Percentiles rank a stretch among this genome's conserved stretches.
Evolutionary conservation across 2,888 invertebrate genomes (phyloP).

Genomic region (Glyphotaelius pellucidus): DNA sequence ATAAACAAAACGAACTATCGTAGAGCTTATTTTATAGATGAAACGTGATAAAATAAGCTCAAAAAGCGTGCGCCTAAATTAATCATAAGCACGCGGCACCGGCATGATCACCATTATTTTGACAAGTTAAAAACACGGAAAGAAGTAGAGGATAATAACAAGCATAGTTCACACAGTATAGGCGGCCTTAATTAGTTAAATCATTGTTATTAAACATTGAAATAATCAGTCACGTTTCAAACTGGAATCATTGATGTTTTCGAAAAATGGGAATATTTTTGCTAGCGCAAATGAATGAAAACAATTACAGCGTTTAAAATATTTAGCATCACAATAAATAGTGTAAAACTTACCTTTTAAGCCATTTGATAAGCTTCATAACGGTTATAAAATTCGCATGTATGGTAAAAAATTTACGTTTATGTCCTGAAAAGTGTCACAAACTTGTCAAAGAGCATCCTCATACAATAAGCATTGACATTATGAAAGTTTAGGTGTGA

Average conservation of each 20-base stretch:
- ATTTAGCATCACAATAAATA: neutral
- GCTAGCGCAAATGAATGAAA: neutral
- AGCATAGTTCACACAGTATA: neutral
- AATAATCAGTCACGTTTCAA: neutral
- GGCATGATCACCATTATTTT: neutral
- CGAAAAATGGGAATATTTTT: neutral
- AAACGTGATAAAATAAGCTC: neutral
- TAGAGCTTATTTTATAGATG: neutral
- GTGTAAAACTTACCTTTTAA: conserved; percentile 43
- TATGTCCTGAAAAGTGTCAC: neutral
- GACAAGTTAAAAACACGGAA: neutral
- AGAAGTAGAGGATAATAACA: neutral
- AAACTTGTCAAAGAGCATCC: neutral
- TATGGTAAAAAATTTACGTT: neutral
- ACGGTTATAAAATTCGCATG: conserved; percentile 9
- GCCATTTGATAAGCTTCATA: conserved; percentile 52
- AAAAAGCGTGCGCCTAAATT: neutral
- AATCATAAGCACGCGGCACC: neutral
- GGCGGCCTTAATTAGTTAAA: neutral
- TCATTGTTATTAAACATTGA: neutral
- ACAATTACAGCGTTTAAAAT: neutral
- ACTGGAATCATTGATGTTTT: neutral
- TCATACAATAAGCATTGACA: neutral
- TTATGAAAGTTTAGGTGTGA: neutral
- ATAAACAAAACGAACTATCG: neutral